These are phyloP conservation scores for Origma solitaria DNA, from an alignment of 2,113 vertebrate genomes.

Conservation along the genomic window DNA sequence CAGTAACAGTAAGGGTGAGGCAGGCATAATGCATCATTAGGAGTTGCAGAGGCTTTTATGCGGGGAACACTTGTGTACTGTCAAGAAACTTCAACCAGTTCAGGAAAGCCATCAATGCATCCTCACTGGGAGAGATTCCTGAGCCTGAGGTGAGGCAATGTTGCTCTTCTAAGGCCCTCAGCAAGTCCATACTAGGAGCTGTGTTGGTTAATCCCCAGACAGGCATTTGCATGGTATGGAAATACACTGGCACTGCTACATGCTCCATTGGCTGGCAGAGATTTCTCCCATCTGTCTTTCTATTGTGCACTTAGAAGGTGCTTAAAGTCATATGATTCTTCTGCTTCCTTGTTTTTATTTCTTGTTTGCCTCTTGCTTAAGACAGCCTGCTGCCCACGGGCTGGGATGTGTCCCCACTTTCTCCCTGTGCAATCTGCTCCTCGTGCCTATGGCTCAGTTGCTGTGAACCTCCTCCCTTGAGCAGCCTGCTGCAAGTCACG, in stretches of 20 bases:
- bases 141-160: neutral
- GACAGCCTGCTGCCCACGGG: neutral
- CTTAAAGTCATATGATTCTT: neutral
- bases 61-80: neutral
- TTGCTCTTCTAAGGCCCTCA: neutral
- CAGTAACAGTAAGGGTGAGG: neutral
- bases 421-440: fast-evolving
- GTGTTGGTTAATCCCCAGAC: neutral
- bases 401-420: neutral
- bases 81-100: neutral
- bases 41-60: neutral
- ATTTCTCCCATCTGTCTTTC: neutral
- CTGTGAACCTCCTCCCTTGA: neutral
- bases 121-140: neutral
- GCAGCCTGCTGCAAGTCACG: neutral
- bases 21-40: neutral
- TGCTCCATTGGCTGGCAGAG: neutral
- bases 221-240: neutral
- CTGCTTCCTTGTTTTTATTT: neutral
- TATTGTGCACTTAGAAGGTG: neutral
- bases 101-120: neutral
- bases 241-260: neutral
- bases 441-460: neutral
- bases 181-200: neutral
- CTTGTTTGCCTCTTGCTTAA: neutral